Evolutionary conservation across 2,113 vertebrate species (phyloP), one percentile per base, ranked within the genome.

Genomic region (Leptodactylus fuscus): DNA sequence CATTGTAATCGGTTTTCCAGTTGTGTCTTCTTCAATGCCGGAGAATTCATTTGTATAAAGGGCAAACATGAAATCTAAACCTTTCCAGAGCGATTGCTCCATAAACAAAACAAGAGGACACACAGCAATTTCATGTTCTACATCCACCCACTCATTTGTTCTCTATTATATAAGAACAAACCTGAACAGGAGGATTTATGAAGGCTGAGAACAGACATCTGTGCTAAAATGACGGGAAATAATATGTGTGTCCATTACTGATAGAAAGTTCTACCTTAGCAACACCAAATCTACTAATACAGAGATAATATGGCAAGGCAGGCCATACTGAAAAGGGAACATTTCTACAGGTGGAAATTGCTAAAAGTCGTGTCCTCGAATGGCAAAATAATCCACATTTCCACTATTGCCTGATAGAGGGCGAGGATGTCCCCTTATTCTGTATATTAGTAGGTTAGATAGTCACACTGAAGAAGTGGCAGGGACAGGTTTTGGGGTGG

Each of bases 91-190:
- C 90, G 86, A 92, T 71, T 87, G 87, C 90, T 92, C 88, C 88
- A 90, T 91, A 92, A 94, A 93, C 92, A 93, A 93, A 91, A 90
- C 89, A 91, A 82, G 88, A 93, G 87, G 13, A 62, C 91, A 91
- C 90, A 91, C 65, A 53, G 91, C 90, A 91, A 92, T 93, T 92
- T 92, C 90, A 90, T 93, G 91, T 93, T 94, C 91, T 93, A 55
- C 85, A 88, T 87, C 93, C 92, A 88, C 93, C 93, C 91, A 93
- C 93, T 89, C 83, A 53, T 87, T 91, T 92, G 92, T 94, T 93
- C 92, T 89, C 88, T 90, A 90, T 88, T 88, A 91, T 89, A 91
- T 90, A 92, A 87, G 91, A 91, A 92, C 85, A 89, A 92, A 92
- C 88, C 87, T 89, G 90, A 91, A 93, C 89, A 88, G 89, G 90